phyloP scores from a whole-genome alignment of 2,113 vertebrate species.

The human (Homo sapiens) region DNA sequence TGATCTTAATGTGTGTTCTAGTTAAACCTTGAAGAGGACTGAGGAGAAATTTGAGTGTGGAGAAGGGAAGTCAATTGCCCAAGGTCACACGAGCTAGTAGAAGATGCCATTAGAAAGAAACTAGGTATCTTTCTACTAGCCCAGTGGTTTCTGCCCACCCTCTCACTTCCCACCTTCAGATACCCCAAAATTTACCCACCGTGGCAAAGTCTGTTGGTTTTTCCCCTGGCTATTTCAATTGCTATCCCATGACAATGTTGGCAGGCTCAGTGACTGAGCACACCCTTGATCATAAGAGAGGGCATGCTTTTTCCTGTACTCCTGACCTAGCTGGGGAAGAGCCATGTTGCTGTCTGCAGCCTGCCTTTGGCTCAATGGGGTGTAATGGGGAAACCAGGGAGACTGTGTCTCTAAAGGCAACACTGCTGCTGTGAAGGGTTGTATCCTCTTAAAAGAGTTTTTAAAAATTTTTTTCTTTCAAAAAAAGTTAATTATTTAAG shows the following conservation, averaged over 20 bases:
- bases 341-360: not conserved
- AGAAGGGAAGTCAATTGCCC: not conserved
- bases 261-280: conserved; percentile 8
- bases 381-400: not conserved
- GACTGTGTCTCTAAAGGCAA: not conserved
- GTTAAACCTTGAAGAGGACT: conserved; percentile 10
- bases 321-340: conserved; percentile 39
- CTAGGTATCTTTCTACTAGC: not conserved
- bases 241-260: not conserved
- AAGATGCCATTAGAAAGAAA: not conserved
- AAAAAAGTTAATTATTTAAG: not conserved
- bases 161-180: not conserved
- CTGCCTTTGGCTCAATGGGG: not conserved
- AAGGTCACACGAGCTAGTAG: not conserved
- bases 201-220: not conserved
- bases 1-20: not conserved
- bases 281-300: conserved; percentile 6
- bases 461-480: not conserved
- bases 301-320: not conserved
- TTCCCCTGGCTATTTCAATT: conserved; percentile 17
- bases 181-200: not conserved
- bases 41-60: not conserved
- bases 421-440: not conserved
- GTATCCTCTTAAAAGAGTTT: not conserved
- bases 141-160: not conserved